A percentile compares a stretch with the other conserved stretches of the same genome.
Evolutionary conservation across 1,140 invertebrate species (phyloP).

Genomic region (Homarus americanus): DNA sequence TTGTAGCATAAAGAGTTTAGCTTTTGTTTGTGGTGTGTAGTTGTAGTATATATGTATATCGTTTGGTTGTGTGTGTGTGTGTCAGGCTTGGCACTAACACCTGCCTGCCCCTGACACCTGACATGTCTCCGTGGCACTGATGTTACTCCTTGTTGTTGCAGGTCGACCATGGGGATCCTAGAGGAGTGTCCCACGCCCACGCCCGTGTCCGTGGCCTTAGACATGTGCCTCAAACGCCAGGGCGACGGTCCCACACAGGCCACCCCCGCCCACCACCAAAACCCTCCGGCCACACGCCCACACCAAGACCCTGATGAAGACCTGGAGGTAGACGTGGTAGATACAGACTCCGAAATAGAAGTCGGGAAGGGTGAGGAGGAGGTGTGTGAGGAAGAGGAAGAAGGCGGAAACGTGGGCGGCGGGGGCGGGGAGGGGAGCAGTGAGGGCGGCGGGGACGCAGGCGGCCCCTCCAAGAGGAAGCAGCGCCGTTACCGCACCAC

Average conservation of each 20-base stretch:
- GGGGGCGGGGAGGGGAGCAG: slow-evolving; percentile 83
- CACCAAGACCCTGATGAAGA: slow-evolving; percentile 70
- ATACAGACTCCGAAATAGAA: slow-evolving; percentile 74
- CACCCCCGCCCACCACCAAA: slow-evolving; percentile 31
- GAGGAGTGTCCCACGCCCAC: slow-evolving; percentile 64
- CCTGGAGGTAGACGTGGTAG: slow-evolving; percentile 73
- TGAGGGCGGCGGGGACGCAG: slow-evolving; percentile 61
- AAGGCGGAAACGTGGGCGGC: slow-evolving; percentile 77
- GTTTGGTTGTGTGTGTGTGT: too few relatives aligned
- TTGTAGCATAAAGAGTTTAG: too few relatives aligned
- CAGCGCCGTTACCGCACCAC: slow-evolving; percentile 95
- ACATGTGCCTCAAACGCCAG: slow-evolving; percentile 74
- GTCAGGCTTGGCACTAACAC: too few relatives aligned
- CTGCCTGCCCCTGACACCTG: too few relatives aligned
- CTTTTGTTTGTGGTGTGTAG: too few relatives aligned
- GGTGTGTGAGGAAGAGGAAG: slow-evolving; percentile 74
- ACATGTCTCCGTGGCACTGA: neutral
- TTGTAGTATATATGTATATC: too few relatives aligned
- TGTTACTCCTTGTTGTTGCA: neutral
- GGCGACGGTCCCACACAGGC: slow-evolving; percentile 22
- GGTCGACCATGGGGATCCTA: slow-evolving; percentile 64
- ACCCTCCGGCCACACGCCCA: slow-evolving; percentile 32
- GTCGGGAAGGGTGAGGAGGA: slow-evolving; percentile 68
- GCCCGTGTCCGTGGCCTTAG: slow-evolving; percentile 63
- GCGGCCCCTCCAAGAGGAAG: slow-evolving; percentile 87